Base-by-base conservation (phyloP, 2,113 vertebrate genomes). In the Astur gentilis region DNA sequence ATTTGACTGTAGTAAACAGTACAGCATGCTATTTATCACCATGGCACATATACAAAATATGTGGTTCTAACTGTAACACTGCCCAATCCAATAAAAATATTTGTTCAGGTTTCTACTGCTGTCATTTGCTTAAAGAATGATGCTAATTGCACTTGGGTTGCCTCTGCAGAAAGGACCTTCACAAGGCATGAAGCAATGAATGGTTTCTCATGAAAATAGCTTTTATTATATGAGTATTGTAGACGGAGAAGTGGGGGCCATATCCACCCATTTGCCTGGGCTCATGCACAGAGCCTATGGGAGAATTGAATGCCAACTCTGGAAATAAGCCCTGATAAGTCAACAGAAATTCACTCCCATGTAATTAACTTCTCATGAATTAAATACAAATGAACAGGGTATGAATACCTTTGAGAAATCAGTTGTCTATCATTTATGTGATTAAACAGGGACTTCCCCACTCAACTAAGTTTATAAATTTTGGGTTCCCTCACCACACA, bases 361-460 rank as follows among this genome's bases (percentile, higher is more conserved):
- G 5, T 76, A 93, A 90, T 90, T 93, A 96, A 87, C 78, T 91
- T 90, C 93, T 94, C 84, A 83, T 47, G 47, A 94, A 94, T 95
- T 94, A 97, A 83, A 90, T 77, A 93, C 78, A 95, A 96, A 95
- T 79, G 58, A 96, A 93, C 62, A 65, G 66, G 42, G 47, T 72
- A 89, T 55, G 57, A 94, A 93, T 76, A 93, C 49, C 84, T 90
- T 69, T 47, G 94, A 91, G 92, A 91, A 94, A 90, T 83, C 69
- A 83, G 45, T 3, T 91, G 83, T 62, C 82, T 95, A 31, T 73
- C 49, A 87, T 81, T 87, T 87, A 87, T 29, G 54, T 62, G 62
- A 89, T 79, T 94, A 93, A 95, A 83, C 31, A 91, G 62, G 57
- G 66, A 88, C 36, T 87, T 95, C 40, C 42, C 29, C 36, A 65